A percentile compares a stretch with the other conserved stretches of the same genome.
Evolutionary conservation across 2,888 invertebrate species (phyloP).

Genomic region (Ferrisia virgata): DNA sequence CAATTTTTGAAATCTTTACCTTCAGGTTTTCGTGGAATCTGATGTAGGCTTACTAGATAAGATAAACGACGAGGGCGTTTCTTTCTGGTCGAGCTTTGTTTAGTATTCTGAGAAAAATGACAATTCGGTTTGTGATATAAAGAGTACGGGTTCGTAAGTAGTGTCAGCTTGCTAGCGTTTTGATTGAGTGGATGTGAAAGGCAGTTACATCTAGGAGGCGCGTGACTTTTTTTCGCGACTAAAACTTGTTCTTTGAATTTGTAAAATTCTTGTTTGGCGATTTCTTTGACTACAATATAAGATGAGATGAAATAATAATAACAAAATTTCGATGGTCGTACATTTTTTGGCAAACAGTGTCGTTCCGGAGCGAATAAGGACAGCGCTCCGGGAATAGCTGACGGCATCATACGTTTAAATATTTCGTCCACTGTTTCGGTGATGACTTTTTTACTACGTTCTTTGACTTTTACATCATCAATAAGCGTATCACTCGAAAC

Average conservation of each 20-base stretch:
- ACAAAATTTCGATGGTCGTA: neutral
- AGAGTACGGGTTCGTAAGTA: neutral
- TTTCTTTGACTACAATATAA: neutral
- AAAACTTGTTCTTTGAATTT: neutral
- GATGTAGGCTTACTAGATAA: neutral
- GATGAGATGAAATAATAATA: neutral
- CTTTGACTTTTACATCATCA: neutral
- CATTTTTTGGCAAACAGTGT: neutral
- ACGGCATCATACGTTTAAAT: neutral
- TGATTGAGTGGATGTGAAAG: neutral
- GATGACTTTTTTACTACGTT: neutral
- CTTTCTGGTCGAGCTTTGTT: neutral
- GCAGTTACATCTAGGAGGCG: neutral
- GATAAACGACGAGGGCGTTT: neutral
- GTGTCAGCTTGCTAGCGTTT: neutral
- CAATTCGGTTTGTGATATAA: neutral
- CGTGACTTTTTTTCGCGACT: neutral
- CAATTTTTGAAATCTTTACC: slow-evolving; percentile 17
- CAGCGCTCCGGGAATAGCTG: neutral
- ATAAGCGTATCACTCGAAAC: too few species aligned
- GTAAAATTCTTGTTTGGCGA: neutral
- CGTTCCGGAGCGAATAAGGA: neutral
- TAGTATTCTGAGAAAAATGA: neutral
- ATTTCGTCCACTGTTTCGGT: neutral
- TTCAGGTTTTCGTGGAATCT: neutral